Base-by-base conservation (phyloP, 2,888 invertebrate species). In the Malacosoma neustria region DNA sequence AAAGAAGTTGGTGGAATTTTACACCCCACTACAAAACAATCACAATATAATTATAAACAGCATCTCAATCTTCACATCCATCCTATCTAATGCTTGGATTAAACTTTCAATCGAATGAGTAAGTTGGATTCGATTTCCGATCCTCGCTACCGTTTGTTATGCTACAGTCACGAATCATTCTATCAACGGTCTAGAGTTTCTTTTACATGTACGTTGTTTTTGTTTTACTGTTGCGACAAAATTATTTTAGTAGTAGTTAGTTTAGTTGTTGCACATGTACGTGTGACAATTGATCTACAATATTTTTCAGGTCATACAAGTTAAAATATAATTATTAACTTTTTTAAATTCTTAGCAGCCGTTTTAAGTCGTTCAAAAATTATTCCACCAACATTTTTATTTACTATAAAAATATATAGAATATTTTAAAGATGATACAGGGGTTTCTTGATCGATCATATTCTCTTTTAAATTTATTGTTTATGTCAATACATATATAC, bases 91-190 rank as follows among this genome's bases (percentile, higher is more conserved):
- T 61, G 75, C 66, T 72, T 72, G 60, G 63, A 75, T 72, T 65
- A 73, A 80, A 76, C 76, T 80, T 77, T 70, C 72, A 72, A 70
- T 72, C 68, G 75, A 84, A 84, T 81, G 75, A 77, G 65, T 71
- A 73, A 81, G 84, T 81, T 80, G 73, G 65, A 81, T 84, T 80
- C 75, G 71, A 80, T 81, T 74, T 75, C 71, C 72, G 64, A 67
- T 72, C 70, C 61, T 59, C 60, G 66, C 71, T 72, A 65, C 68
- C 67, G 69, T 72, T 73, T 65, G 71, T 64, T 67, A 72, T 68
- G 67, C 60, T 49, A 50, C 57, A 69, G 72, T 72, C 74, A 75
- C 72, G 72, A 74, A 64, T 70, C 68, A 67, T 72, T 67, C 63
- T 62, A 67, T 68, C 66, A 58, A 56, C 53, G 60, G 54, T n/a